These are phyloP conservation scores for Chrysopilus asiliformis DNA, from an alignment of 2,888 invertebrate genomes.

Conservation along the genomic window DNA sequence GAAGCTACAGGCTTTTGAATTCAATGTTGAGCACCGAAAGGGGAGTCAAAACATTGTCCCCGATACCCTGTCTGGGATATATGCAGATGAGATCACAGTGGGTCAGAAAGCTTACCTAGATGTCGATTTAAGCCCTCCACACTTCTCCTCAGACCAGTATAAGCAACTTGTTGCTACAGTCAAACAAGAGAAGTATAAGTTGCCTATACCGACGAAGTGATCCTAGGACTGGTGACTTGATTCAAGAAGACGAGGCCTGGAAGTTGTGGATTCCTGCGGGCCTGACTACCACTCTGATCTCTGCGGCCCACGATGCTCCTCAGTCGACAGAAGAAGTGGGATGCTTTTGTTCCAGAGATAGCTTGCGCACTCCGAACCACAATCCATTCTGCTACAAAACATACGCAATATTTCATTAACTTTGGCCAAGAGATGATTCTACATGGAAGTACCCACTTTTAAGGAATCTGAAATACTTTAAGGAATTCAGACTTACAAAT, in stretches of 20 bases:
- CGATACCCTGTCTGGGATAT: constrained; percentile 18
- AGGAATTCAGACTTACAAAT: too few species aligned
- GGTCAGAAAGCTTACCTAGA: background rate
- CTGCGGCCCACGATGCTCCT: constrained; percentile 4
- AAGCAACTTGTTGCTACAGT: background rate
- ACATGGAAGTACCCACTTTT: too few species aligned
- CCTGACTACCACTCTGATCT: constrained; percentile 5
- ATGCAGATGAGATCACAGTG: constrained; percentile 3
- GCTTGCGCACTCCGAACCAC: constrained; percentile 20
- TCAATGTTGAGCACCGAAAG: too few species aligned
- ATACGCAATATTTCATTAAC: constrained; percentile 17
- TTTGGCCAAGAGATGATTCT: too few species aligned
- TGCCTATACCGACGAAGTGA: constrained; percentile 11
- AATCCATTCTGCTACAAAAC: constrained; percentile 18
- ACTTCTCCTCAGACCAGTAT: constrained; percentile 7
- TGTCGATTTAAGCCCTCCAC: background rate
- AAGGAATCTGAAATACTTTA: too few species aligned
- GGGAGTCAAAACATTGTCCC: constrained; percentile 19
- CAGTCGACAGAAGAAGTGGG: constrained; percentile 13
- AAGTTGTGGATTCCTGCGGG: constrained; percentile 15
- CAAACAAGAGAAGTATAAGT: background rate
- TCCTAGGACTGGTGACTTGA: constrained; percentile 3
- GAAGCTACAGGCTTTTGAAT: constrained; percentile 13
- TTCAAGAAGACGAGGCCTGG: constrained; percentile 10
- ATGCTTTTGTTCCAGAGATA: constrained; percentile 18